Percentiles rank a stretch among this genome's conserved stretches.
Conservation (phyloP, 1,140 invertebrate genomes). For the Bradysia coprophila region DNA sequence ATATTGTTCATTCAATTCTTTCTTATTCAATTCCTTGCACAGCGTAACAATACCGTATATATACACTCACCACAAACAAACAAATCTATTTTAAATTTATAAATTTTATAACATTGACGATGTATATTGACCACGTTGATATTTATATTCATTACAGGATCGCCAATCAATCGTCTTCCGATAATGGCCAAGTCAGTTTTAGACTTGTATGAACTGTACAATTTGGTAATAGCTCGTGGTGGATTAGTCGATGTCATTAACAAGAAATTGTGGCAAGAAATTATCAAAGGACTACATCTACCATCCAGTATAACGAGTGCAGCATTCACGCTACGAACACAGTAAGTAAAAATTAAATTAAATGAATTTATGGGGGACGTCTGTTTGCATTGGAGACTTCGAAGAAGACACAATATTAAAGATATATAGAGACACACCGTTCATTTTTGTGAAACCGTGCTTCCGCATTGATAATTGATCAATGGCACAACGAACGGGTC, state of each 20-base stretch:
- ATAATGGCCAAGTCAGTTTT: constrained; percentile 99
- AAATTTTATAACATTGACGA: too few species aligned
- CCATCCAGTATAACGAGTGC: constrained; percentile 98
- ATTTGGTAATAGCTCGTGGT: constrained; percentile 92
- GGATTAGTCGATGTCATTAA: constrained; percentile 99
- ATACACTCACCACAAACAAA: too few species aligned
- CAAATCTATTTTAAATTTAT: too few species aligned
- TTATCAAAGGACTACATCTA: constrained; percentile 96
- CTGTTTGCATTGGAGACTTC: background rate
- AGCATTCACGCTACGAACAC: constrained; percentile 95
- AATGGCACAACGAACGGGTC: too few species aligned
- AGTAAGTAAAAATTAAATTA: constrained; percentile 56
- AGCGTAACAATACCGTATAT: too few species aligned
- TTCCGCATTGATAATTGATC: too few species aligned
- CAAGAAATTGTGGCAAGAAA: constrained; percentile 99
- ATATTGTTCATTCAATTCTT: background rate
- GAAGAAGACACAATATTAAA: too few species aligned
- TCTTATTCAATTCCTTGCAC: background rate
- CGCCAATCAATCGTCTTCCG: constrained; percentile 94
- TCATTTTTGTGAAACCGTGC: too few species aligned
- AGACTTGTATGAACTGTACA: constrained; percentile 95
- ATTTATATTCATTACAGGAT: constrained; percentile 50
- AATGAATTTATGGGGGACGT: background rate
- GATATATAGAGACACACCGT: too few species aligned
- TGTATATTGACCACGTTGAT: background rate